A percentile compares a stretch with the other conserved stretches of the same genome.
Conservation (phyloP, 2,888 invertebrate genomes). For the Notodonta ziczac region DNA sequence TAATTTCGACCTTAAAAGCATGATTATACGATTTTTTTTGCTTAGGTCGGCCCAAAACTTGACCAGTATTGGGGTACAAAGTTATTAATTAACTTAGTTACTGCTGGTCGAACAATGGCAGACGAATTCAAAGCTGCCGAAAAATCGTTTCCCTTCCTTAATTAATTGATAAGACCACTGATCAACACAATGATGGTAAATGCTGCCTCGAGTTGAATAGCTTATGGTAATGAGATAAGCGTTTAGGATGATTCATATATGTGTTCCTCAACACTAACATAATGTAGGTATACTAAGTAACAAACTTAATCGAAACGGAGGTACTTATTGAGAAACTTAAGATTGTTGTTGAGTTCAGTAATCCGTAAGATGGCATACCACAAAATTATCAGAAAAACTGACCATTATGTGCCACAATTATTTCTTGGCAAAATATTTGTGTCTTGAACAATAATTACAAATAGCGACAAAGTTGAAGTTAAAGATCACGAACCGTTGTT, state of each 20-base stretch:
- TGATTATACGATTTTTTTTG: constrained; percentile 34
- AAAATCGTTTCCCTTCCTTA: neutral
- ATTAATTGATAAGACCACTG: neutral
- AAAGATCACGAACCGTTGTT: constrained; percentile 36
- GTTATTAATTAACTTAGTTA: constrained; percentile 15
- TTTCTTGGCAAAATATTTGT: constrained; percentile 13
- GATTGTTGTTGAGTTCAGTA: neutral
- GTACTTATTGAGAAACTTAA: neutral
- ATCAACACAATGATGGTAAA: neutral
- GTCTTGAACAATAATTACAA: constrained; percentile 28
- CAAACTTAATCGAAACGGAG: too few relatives aligned
- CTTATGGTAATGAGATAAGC: too few relatives aligned
- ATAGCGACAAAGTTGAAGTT: constrained; percentile 37
- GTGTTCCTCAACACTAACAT: too few relatives aligned
- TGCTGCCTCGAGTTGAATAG: too few relatives aligned
- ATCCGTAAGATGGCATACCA: neutral
- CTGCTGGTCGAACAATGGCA: neutral
- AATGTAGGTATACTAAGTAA: too few relatives aligned
- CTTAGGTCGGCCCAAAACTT: constrained; percentile 32
- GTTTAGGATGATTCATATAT: too few relatives aligned
- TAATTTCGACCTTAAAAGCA: constrained; percentile 41
- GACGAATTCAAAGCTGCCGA: neutral
- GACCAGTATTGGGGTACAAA: constrained; percentile 17
- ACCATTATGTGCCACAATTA: constrained; percentile 31
- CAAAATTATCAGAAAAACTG: constrained; percentile 15